Evolutionary conservation across 2,113 vertebrate species (phyloP).

Genomic region (Myotis yumanensis): DNA sequence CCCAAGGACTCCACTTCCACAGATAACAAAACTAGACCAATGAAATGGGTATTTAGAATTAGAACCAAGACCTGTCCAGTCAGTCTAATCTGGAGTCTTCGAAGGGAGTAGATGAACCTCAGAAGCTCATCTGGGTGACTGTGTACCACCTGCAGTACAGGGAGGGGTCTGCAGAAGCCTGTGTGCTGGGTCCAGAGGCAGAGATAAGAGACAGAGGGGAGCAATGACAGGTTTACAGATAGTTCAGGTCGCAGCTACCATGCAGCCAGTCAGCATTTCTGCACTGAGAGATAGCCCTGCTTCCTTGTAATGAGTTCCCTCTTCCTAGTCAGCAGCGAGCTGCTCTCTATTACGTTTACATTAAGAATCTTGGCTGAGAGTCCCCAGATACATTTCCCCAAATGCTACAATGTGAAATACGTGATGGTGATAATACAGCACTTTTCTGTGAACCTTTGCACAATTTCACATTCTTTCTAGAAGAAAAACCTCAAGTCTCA

Average conservation of each 20-base stretch:
- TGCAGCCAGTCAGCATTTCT: not conserved
- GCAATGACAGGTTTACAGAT: not conserved
- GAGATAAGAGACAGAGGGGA: not conserved
- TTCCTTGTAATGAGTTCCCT: not conserved
- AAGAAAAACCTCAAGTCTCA: not conserved
- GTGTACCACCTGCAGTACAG: fast-evolving
- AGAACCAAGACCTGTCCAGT: not conserved
- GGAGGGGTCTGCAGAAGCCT: not conserved
- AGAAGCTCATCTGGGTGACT: not conserved
- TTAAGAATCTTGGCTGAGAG: not conserved
- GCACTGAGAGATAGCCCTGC: not conserved
- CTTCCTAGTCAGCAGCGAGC: not conserved
- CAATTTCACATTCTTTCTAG: not conserved
- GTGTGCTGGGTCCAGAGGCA: not conserved
- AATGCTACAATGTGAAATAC: not conserved
- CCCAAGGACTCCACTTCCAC: not conserved
- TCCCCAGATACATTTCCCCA: not conserved
- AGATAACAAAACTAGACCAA: not conserved
- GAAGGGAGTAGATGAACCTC: not conserved
- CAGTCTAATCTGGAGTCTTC: not conserved
- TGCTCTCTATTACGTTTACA: not conserved
- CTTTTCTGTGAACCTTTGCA: not conserved
- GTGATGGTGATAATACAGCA: not conserved
- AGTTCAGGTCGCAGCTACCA: not conserved
- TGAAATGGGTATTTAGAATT: not conserved